A percentile compares a stretch with the other conserved stretches of the same genome.
These are phyloP conservation scores for Columbina picui DNA, from an alignment of 2,113 vertebrate species.

Conservation along the genomic window DNA sequence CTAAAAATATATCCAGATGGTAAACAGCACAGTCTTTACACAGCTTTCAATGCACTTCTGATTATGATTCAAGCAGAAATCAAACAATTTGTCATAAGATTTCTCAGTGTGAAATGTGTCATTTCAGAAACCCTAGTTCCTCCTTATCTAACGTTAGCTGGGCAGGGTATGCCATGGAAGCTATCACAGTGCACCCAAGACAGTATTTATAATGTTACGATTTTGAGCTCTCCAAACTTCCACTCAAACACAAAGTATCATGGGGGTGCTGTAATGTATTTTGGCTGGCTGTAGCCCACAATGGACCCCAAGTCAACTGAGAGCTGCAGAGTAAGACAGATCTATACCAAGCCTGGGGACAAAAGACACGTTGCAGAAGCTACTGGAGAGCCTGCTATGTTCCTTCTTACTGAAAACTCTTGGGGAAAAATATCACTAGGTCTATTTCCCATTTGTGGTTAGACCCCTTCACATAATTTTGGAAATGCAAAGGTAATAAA, in stretches of 20 bases:
- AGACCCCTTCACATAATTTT: background rate
- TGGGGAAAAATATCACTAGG: background rate
- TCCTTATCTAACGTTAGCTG: background rate
- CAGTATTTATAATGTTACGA: background rate
- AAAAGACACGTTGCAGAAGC: background rate
- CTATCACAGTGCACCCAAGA: background rate
- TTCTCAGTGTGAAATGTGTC: conserved; percentile 29
- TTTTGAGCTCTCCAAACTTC: background rate
- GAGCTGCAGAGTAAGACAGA: background rate
- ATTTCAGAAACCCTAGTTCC: background rate
- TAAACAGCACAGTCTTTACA: background rate
- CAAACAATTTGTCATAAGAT: background rate
- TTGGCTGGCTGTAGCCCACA: background rate
- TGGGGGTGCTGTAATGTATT: background rate
- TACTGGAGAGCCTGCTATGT: background rate
- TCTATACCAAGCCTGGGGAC: background rate
- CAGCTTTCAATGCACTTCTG: background rate
- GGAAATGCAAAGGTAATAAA: background rate
- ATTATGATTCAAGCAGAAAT: conserved; percentile 24
- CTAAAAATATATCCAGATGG: background rate
- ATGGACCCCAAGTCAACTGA: background rate
- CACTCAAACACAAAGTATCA: background rate
- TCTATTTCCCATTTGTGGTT: background rate
- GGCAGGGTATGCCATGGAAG: background rate
- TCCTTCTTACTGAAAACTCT: background rate